These are phyloP conservation scores for Orientallactaga bullata DNA, from an alignment of 2,113 vertebrate species.

Conservation along the genomic window DNA sequence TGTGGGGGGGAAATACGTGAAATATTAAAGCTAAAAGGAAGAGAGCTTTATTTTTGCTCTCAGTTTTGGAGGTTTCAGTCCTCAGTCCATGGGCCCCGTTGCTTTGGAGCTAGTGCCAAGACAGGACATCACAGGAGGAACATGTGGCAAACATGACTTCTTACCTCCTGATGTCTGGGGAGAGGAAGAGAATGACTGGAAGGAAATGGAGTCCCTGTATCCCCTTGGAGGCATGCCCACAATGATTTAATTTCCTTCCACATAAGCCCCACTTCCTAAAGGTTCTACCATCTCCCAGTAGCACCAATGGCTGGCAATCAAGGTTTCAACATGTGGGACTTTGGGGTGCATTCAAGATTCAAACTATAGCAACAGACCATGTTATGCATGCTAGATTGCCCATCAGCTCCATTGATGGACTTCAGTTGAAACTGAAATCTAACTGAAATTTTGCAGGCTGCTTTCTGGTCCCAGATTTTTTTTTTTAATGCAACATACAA, in stretches of 20 bases:
- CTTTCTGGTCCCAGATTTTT: slow-evolving; percentile 33
- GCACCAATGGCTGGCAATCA: no score
- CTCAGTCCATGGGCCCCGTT: neutral
- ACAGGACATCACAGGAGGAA: neutral
- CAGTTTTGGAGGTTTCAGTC: neutral
- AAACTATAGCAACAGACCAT: neutral
- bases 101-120: neutral
- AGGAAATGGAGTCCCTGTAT: neutral
- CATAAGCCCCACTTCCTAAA: neutral
- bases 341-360: neutral
- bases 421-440: neutral
- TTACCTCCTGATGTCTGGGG: neutral
- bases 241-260: neutral
- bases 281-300: neutral
- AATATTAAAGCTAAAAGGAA: neutral
- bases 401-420: neutral
- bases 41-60: neutral
- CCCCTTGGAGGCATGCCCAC: neutral
- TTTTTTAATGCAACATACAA: no score
- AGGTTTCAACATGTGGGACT: no score
- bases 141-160: neutral
- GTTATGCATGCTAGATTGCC: neutral
- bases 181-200: no score
- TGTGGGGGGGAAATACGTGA: neutral
- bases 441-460: neutral